Conservation (phyloP, 2,888 invertebrate genomes). For the Hirtodrosophila duncani region DNA sequence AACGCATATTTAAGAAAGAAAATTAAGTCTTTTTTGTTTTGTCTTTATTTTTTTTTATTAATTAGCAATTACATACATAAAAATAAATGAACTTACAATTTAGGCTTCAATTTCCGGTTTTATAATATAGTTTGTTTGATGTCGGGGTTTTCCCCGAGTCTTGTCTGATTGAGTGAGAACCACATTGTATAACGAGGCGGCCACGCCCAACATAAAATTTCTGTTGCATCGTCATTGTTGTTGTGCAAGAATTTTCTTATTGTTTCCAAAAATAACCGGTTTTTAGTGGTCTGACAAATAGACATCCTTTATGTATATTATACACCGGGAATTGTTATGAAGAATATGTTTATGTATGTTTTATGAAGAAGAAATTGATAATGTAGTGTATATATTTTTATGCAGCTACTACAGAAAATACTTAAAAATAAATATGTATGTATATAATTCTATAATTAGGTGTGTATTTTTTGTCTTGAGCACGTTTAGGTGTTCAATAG, state of each 20-base stretch:
- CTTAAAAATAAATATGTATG: slow-evolving; percentile 41
- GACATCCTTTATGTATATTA: too few species aligned
- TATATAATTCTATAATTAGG: slow-evolving; percentile 10
- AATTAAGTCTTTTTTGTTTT: slow-evolving; percentile 18
- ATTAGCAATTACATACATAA: slow-evolving; percentile 41
- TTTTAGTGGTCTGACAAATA: slow-evolving; percentile 24
- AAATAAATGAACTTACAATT: slow-evolving; percentile 43
- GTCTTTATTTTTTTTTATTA: slow-evolving; percentile 38
- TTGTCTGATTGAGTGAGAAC: slow-evolving; percentile 21
- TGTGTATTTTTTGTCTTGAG: slow-evolving; percentile 5
- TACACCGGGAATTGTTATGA: too few species aligned
- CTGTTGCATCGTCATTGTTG: too few species aligned
- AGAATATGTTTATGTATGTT: slow-evolving; percentile 10
- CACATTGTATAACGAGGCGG: too few species aligned
- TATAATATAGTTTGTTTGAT: slow-evolving; percentile 17
- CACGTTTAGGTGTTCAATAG: too few species aligned
- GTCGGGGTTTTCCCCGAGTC: slow-evolving; percentile 9
- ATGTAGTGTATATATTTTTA: slow-evolving; percentile 36
- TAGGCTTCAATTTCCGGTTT: slow-evolving; percentile 15
- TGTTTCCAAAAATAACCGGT: slow-evolving; percentile 31
- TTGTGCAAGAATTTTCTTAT: slow-evolving; percentile 13
- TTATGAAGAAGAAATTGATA: too few species aligned
- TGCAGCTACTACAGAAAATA: slow-evolving; percentile 51
- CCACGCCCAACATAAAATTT: slow-evolving; percentile 23
- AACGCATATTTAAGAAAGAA: neutral